phyloP scores from a whole-genome alignment of 2,888 invertebrate genomes.

The Operophtera brumata region DNA sequence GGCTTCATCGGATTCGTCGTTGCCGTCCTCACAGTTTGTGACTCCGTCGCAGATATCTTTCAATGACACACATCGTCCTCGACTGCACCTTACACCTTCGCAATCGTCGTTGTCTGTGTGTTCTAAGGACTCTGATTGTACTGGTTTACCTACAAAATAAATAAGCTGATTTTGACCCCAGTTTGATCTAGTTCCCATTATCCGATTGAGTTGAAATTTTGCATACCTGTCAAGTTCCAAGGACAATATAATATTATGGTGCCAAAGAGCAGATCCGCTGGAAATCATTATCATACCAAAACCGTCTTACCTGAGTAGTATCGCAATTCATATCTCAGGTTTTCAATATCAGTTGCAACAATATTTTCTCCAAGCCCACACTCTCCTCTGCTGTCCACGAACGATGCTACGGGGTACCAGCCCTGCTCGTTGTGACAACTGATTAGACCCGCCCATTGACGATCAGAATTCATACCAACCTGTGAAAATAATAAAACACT shows the following conservation, averaged over 20 bases:
- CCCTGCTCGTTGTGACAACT: constrained; percentile 83
- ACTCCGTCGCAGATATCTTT: constrained; percentile 84
- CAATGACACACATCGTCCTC: constrained; percentile 84
- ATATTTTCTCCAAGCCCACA: constrained; percentile 74
- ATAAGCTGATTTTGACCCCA: background rate
- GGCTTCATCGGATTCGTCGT: constrained; percentile 81
- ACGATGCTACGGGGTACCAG: constrained; percentile 88
- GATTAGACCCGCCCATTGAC: constrained; percentile 84
- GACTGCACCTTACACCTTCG: constrained; percentile 82
- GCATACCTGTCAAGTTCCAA: no score
- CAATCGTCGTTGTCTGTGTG: constrained; percentile 60
- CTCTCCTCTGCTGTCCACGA: constrained; percentile 79
- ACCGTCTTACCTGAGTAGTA: constrained; percentile 67
- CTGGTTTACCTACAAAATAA: constrained; percentile 17
- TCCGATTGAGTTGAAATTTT: no score
- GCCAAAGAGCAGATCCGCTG: no score
- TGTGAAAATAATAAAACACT: constrained; percentile 19
- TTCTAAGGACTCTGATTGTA: constrained; percentile 7
- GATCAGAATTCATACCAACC: constrained; percentile 40
- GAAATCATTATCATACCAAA: background rate
- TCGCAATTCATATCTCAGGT: constrained; percentile 74
- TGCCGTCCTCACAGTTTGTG: constrained; percentile 84
- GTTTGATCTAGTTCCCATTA: background rate
- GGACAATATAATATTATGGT: no score
- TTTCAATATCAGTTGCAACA: constrained; percentile 77